A percentile compares a stretch with the other conserved stretches of the same genome.
Evolutionary conservation across 2,113 vertebrate genomes (phyloP).

Genomic region (Bombycilla garrulus): DNA sequence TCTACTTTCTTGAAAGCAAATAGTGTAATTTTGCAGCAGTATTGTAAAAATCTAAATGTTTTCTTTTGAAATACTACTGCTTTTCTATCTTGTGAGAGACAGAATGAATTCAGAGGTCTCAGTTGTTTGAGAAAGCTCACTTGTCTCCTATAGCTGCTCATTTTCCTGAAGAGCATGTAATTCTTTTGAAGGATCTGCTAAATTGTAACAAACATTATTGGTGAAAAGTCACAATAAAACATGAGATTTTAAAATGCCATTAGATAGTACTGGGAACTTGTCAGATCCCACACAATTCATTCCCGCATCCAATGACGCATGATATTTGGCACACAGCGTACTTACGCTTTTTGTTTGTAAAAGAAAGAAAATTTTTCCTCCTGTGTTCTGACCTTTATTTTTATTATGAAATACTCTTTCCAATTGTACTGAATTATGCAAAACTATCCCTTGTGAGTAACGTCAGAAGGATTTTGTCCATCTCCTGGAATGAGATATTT

Average conservation of each 20-base stretch:
- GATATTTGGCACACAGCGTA: not conserved
- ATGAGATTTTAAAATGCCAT: not conserved
- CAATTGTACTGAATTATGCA: conserved; percentile 12
- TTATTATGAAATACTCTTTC: not conserved
- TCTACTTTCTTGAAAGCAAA: not conserved
- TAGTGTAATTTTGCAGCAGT: not conserved
- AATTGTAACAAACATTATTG: conserved; percentile 18
- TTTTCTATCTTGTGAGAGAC: not conserved
- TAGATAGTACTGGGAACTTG: conserved; percentile 9
- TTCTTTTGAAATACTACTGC: not conserved
- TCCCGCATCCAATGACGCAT: not conserved
- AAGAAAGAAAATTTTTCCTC: not conserved
- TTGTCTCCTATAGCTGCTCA: not conserved
- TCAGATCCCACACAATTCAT: conserved; percentile 43
- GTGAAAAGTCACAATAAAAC: conserved; percentile 39
- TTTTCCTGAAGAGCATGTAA: conserved; percentile 11
- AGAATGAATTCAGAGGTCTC: not conserved
- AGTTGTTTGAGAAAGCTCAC: not conserved
- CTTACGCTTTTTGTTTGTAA: not conserved
- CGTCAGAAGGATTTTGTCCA: not conserved
- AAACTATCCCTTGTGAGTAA: not conserved
- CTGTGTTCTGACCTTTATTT: not conserved
- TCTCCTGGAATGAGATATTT: not conserved
- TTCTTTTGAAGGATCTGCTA: conserved; percentile 23
- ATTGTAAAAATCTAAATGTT: not conserved